These are phyloP conservation scores for Aptenodytes patagonicus DNA, from an alignment of 2,113 vertebrate species.

Conservation along the genomic window DNA sequence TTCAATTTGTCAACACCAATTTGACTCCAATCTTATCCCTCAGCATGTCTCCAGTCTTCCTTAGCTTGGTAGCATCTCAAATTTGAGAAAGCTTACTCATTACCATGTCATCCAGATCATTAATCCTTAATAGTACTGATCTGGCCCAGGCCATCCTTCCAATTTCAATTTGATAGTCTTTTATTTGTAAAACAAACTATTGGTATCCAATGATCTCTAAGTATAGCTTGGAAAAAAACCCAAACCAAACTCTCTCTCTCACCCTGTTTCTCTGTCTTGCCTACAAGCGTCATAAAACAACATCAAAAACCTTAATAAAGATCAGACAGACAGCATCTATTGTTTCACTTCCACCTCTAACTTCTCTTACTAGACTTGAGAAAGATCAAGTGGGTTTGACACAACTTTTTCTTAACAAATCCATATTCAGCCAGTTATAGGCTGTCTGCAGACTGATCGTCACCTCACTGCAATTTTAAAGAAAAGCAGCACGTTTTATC, in stretches of 20 bases:
- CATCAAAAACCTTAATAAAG: not conserved
- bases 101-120: not conserved
- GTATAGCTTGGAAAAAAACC: accelerated
- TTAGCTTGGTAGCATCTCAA: not conserved
- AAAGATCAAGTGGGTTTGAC: not conserved
- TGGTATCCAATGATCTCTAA: not conserved
- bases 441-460: not conserved
- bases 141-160: not conserved
- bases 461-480: not conserved
- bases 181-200: not conserved
- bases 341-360: not conserved
- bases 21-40: not conserved
- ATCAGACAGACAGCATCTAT: not conserved
- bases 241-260: not conserved
- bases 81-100: not conserved
- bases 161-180: not conserved
- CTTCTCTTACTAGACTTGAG: not conserved
- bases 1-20: not conserved
- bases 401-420: not conserved
- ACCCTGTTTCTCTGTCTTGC: not conserved
- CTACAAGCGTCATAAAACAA: not conserved
- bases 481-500: not conserved
- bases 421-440: not conserved
- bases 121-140: not conserved
- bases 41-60: not conserved